Conservation (phyloP, 1,140 invertebrate genomes). For the Dinothrombium tinctorium region DNA sequence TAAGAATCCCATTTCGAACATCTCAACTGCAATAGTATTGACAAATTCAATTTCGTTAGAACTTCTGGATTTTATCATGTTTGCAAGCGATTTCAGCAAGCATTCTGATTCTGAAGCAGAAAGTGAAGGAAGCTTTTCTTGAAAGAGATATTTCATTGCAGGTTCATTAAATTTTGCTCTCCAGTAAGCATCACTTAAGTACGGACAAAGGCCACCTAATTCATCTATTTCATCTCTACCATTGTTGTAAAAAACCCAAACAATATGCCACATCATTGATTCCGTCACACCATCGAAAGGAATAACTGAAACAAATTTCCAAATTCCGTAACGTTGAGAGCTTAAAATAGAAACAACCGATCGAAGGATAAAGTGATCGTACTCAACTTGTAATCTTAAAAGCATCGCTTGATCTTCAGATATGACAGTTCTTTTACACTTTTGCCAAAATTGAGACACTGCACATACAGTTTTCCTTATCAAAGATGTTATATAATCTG, state of each 20-base stretch:
- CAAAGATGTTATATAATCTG: constrained; percentile 6
- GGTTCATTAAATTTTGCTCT: constrained; percentile 11
- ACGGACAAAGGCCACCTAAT: constrained; percentile 8
- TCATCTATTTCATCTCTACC: constrained; percentile 7
- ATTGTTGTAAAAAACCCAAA: constrained; percentile 14
- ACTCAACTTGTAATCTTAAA: constrained; percentile 13
- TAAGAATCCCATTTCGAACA: constrained; percentile 9
- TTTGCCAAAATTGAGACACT: constrained; percentile 9
- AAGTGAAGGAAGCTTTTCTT: constrained; percentile 7
- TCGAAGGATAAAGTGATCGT: constrained; percentile 13
- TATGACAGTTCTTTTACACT: constrained; percentile 8
- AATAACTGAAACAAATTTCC: constrained; percentile 10
- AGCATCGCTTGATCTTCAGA: constrained; percentile 9
- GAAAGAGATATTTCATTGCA: constrained; percentile 8
- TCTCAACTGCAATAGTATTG: constrained; percentile 3
- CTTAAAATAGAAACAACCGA: constrained; percentile 10
- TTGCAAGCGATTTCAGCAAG: constrained; percentile 9
- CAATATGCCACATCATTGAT: constrained; percentile 14
- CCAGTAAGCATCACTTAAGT: constrained; percentile 11
- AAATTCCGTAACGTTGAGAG: constrained; percentile 10
- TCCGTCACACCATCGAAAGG: constrained; percentile 11
- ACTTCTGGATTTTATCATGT: constrained; percentile 11
- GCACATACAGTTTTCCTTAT: constrained; percentile 8
- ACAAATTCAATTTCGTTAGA: constrained; percentile 5
- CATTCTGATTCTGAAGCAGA: constrained; percentile 3